A percentile compares a stretch with the other conserved stretches of the same genome.
Evolutionary conservation across 2,888 invertebrate genomes (phyloP).

Genomic region (Nephrotoma flavescens): DNA sequence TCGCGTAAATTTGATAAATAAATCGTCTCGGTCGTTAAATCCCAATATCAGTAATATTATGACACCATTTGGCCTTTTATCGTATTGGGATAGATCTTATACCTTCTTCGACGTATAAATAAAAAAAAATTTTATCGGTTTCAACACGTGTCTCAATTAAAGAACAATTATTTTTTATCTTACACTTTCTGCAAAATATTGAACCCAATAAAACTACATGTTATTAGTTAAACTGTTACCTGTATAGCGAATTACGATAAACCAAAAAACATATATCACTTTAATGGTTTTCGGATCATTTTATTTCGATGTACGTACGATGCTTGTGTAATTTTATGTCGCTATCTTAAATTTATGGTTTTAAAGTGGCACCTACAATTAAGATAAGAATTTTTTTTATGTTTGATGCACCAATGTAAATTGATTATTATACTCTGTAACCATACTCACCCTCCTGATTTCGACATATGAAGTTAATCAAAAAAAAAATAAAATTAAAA

Average conservation of each 20-base stretch:
- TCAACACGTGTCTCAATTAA: not conserved
- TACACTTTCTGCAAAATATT: not conserved
- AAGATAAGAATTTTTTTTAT: not conserved
- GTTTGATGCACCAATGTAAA: not conserved
- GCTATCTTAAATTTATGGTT: not conserved
- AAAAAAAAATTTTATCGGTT: no score
- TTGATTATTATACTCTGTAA: not conserved
- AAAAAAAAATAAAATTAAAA: not conserved
- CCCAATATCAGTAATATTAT: no score
- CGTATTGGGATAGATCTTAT: no score
- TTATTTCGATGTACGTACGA: not conserved
- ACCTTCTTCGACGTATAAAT: no score
- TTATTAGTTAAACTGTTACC: not conserved
- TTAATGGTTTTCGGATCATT: not conserved
- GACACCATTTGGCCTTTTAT: no score
- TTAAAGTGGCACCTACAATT: not conserved
- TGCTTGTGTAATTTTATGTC: not conserved
- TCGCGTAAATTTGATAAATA: no score
- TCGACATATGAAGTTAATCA: not conserved
- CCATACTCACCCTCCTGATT: not conserved
- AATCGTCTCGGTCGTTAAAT: no score
- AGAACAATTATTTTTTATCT: not conserved
- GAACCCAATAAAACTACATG: not conserved
- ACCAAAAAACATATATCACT: not conserved
- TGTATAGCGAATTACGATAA: not conserved